Conservation (phyloP, 2,113 vertebrate species). For the Sakesphorus luctuosus region DNA sequence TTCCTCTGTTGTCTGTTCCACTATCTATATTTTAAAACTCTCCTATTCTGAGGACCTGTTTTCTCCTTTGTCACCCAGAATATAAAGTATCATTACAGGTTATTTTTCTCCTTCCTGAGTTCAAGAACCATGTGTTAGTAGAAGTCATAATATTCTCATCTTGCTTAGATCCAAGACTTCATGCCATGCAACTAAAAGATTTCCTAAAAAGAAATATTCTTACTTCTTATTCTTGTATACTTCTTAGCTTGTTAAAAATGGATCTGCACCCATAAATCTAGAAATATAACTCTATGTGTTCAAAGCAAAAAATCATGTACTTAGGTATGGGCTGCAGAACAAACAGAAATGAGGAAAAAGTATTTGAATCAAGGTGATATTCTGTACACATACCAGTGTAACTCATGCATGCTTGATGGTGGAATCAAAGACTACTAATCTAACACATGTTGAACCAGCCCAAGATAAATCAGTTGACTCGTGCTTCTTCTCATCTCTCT, state of each 20-base stretch:
- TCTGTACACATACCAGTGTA: background rate
- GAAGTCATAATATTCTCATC: conserved; percentile 3
- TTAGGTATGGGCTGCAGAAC: background rate
- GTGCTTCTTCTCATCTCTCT: background rate
- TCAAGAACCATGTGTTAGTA: background rate
- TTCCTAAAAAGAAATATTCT: background rate
- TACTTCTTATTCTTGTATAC: background rate
- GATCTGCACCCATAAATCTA: background rate
- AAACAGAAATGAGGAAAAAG: background rate
- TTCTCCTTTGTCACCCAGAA: background rate
- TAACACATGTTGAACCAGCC: background rate
- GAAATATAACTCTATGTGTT: background rate
- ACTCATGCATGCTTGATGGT: background rate
- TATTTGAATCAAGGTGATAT: background rate
- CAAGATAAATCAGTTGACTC: background rate
- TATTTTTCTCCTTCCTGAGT: background rate
- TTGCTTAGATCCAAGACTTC: background rate
- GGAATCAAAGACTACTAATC: conserved; percentile 9
- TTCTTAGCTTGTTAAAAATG: background rate
- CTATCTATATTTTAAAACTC: background rate
- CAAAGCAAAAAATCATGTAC: background rate
- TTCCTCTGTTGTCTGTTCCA: background rate
- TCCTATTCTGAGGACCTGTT: background rate
- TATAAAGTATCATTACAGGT: background rate
- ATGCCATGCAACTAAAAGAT: background rate